phyloP scores from a whole-genome alignment of 2,113 vertebrate genomes.

The Todiramphus chloris region DNA sequence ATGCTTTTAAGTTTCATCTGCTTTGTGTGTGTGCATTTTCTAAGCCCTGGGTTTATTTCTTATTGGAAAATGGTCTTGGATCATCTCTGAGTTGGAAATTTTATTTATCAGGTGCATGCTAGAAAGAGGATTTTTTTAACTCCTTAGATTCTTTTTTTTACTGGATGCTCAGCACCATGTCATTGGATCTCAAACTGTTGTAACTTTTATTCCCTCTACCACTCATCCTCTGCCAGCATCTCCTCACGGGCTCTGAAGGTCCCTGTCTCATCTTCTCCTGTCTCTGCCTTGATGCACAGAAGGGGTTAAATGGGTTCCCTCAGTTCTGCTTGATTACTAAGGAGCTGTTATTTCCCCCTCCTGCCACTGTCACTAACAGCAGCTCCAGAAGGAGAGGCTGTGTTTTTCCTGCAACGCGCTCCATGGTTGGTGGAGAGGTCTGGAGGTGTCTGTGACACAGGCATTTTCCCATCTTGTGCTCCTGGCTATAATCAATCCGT shows the following conservation, averaged over 20 bases:
- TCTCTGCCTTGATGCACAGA: background rate
- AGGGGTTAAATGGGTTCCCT: background rate
- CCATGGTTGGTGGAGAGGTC: background rate
- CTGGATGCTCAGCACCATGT: background rate
- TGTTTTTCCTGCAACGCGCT: background rate
- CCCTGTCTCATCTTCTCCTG: background rate
- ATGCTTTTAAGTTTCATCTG: conserved; percentile 19
- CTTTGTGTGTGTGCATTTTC: conserved; percentile 32
- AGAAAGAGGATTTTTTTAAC: background rate
- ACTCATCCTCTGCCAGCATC: background rate
- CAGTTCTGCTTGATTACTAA: background rate
- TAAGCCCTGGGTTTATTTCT: conserved; percentile 32
- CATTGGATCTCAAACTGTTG: background rate
- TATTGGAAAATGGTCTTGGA: conserved; percentile 29
- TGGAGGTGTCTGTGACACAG: background rate
- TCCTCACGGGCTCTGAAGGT: background rate
- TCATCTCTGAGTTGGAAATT: background rate
- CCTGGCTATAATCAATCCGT: background rate
- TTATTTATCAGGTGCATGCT: background rate
- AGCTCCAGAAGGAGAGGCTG: background rate
- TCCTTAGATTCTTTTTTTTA: background rate
- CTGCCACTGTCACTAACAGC: background rate
- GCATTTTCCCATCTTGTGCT: background rate
- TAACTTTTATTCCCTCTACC: background rate
- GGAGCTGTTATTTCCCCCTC: background rate